A percentile compares a stretch with the other conserved stretches of the same genome.
Evolutionary conservation across 2,113 vertebrate species (phyloP).

Genomic region (Diphyllodes magnificus): DNA sequence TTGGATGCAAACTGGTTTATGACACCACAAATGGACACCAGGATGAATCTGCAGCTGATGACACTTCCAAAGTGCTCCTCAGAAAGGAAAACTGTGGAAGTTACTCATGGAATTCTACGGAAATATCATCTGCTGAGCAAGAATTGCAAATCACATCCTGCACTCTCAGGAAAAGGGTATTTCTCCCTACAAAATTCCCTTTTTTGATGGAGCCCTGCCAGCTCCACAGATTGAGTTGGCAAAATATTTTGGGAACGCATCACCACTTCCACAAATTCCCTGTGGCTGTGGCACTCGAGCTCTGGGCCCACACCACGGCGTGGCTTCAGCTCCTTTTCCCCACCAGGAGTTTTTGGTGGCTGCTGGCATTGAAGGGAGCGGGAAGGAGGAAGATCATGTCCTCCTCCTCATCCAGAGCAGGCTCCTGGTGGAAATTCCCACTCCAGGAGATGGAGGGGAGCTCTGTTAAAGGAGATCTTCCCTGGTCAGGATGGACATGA

Average conservation of each 20-base stretch:
- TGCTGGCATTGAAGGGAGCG: neutral
- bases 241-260: neutral
- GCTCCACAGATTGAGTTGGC: neutral
- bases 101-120: neutral
- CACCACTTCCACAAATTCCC: neutral
- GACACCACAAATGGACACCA: neutral
- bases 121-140: neutral
- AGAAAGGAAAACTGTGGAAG: neutral
- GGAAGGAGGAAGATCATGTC: neutral
- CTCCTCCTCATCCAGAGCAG: accelerated
- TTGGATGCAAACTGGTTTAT: neutral
- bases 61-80: neutral
- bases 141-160: neutral
- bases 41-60: neutral
- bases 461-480: neutral
- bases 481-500: neutral
- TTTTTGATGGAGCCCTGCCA: neutral
- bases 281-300: neutral
- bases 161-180: neutral
- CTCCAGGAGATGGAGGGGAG: neutral
- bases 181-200: neutral
- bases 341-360: neutral
- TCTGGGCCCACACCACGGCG: accelerated
- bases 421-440: accelerated
- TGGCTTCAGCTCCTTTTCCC: neutral